phyloP scores from a whole-genome alignment of 2,797 vertebrate species.

The Antennarius maculatus region DNA sequence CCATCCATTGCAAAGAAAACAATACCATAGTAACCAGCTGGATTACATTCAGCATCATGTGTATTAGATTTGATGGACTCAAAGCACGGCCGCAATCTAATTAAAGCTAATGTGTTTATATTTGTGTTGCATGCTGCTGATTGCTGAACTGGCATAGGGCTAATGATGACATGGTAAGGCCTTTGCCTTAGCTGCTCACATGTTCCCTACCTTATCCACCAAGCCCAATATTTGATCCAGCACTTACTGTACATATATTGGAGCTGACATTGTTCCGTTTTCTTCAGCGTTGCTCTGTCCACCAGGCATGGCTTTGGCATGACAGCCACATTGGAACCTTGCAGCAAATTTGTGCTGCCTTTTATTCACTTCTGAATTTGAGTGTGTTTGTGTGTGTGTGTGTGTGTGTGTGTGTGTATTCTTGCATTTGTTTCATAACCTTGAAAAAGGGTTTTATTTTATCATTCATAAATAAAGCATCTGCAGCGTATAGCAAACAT shows the following conservation, averaged over 20 bases:
- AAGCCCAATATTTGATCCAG: constrained; percentile 29
- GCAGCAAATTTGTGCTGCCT: constrained; percentile 26
- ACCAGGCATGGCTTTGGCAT: constrained; percentile 45
- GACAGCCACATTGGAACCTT: constrained; percentile 63
- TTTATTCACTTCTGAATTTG: constrained; percentile 36
- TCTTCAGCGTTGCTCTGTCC: constrained; percentile 35
- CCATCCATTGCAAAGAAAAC: constrained; percentile 46
- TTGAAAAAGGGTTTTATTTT: no score
- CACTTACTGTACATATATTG: constrained; percentile 55
- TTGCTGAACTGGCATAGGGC: constrained; percentile 65
- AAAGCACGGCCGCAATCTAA: constrained; percentile 77
- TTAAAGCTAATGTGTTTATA: constrained; percentile 84
- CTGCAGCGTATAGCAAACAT: neutral
- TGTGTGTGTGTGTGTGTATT: no score
- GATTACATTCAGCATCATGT: constrained; percentile 70
- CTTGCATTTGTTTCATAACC: no score
- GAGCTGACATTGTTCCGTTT: constrained; percentile 50
- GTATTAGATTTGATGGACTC: constrained; percentile 75
- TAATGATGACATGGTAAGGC: constrained; percentile 57
- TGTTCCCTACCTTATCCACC: constrained; percentile 51
- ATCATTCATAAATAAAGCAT: no score
- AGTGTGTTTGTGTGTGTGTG: neutral
- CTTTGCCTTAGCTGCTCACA: constrained; percentile 65
- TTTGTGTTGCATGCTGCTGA: constrained; percentile 79
- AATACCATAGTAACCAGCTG: constrained; percentile 80